A percentile compares a stretch with the other conserved stretches of the same genome.
Conservation (phyloP, 2,113 vertebrate species). For the Coregonus clupeaformis region DNA sequence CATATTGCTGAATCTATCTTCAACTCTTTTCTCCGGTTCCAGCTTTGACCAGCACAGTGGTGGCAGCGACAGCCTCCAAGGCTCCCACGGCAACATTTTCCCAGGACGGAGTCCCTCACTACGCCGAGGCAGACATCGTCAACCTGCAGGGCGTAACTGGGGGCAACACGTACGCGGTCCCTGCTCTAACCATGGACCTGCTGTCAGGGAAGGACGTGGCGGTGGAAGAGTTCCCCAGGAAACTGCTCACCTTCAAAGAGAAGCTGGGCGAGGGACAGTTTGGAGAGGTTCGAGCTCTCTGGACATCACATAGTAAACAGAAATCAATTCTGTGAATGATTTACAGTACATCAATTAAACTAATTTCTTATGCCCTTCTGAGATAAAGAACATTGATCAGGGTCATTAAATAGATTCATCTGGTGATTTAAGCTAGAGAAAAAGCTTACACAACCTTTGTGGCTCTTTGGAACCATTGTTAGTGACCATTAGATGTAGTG, state of each 20-base stretch:
- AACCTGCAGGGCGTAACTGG: conserved; percentile 96
- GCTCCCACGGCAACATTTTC: conserved; percentile 59
- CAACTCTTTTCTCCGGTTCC: conserved; percentile 16
- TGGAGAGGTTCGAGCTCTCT: conserved; percentile 82
- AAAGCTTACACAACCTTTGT: too few relatives aligned
- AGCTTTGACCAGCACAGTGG: conserved; percentile 73
- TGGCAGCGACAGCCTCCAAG: conserved; percentile 61
- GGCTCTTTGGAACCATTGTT: too few relatives aligned
- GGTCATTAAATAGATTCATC: too few relatives aligned
- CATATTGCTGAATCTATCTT: neutral
- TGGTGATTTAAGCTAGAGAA: too few relatives aligned
- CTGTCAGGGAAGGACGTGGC: conserved; percentile 91
- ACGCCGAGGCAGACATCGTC: conserved; percentile 95
- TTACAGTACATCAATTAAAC: too few relatives aligned
- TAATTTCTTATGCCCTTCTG: too few relatives aligned
- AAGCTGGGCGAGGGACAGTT: conserved; percentile 98
- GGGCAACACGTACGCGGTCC: conserved; percentile 94
- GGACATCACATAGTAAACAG: neutral
- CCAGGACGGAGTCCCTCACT: conserved; percentile 91
- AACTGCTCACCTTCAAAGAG: conserved; percentile 92
- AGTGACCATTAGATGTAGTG: neutral
- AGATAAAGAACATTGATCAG: too few relatives aligned
- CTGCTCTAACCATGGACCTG: conserved; percentile 93
- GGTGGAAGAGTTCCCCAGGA: conserved; percentile 91
- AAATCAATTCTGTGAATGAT: too few relatives aligned